phyloP scores from a whole-genome alignment of 2,797 vertebrate genomes.

The Alcedo atthis region DNA sequence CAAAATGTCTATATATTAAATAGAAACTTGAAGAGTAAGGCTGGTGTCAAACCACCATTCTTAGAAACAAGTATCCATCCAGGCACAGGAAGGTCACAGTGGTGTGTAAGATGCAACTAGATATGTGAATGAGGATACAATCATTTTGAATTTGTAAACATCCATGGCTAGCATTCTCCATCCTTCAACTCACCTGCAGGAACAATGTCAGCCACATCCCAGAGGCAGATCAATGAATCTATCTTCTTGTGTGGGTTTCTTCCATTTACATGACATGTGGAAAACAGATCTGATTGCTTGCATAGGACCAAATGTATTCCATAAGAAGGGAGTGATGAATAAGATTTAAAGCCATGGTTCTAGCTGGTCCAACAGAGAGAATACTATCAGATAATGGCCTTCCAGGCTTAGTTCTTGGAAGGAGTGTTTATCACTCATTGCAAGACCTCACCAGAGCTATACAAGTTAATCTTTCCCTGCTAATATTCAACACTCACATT shows the following conservation, averaged over 20 bases:
- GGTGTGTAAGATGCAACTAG: not conserved
- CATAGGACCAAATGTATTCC: rapidly evolving
- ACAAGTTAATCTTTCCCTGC: not conserved
- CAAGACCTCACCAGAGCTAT: not conserved
- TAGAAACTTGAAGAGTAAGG: not conserved
- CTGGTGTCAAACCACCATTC: not conserved
- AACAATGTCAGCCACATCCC: not conserved
- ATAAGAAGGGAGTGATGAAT: not conserved
- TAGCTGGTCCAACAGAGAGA: not conserved
- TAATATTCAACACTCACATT: not conserved
- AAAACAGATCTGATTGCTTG: not conserved
- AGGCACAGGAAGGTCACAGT: not conserved
- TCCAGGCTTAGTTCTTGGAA: not conserved
- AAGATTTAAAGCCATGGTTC: not conserved
- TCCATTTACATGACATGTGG: not conserved
- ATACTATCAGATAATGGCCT: not conserved
- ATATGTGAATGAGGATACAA: not conserved
- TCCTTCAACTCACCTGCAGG: not conserved
- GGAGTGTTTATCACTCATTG: not conserved
- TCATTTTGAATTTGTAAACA: not conserved
- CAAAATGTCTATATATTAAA: not conserved
- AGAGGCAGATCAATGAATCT: not conserved
- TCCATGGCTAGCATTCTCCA: not conserved
- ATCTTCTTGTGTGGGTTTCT: not conserved
- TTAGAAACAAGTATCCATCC: not conserved